These are phyloP conservation scores for Stomatorhinus ivindoensis DNA, from an alignment of 2,113 vertebrate species.

Conservation along the genomic window DNA sequence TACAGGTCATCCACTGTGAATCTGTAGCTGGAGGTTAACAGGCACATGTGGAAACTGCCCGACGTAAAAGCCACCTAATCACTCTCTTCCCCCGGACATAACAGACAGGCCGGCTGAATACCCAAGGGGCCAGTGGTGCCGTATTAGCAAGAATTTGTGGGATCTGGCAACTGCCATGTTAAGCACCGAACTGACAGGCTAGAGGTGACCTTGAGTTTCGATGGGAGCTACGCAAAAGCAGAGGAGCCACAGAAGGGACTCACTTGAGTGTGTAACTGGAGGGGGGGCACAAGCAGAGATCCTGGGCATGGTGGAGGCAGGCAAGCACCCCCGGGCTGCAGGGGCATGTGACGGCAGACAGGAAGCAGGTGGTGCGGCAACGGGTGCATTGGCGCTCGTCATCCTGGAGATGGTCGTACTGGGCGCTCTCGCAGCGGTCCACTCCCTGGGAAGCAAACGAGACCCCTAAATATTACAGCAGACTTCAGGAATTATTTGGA, in stretches of 20 bases:
- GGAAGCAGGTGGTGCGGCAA: slow-evolving; percentile 94
- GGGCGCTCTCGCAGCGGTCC: slow-evolving; percentile 65
- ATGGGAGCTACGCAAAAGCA: neutral
- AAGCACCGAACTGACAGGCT: neutral
- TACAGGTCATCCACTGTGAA: slow-evolving; percentile 83
- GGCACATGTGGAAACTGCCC: neutral
- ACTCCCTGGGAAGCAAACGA: slow-evolving; percentile 66
- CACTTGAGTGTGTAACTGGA: slow-evolving; percentile 77
- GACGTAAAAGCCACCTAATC: neutral
- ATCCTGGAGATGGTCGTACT: slow-evolving; percentile 83
- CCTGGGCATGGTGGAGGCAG: slow-evolving; percentile 77
- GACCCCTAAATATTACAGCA: neutral
- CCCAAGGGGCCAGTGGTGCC: neutral
- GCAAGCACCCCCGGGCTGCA: slow-evolving; percentile 76
- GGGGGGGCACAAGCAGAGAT: slow-evolving; percentile 76
- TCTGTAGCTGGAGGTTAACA: slow-evolving; percentile 66
- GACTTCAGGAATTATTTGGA: neutral
- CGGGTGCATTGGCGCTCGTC: slow-evolving; percentile 86
- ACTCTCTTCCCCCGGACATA: too few relatives aligned
- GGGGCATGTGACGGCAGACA: slow-evolving; percentile 83
- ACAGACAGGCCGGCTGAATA: neutral
- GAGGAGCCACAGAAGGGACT: slow-evolving; percentile 37
- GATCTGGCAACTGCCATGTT: neutral
- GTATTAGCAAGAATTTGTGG: neutral
- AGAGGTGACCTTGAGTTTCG: neutral